These are phyloP conservation scores for Pharmacophagus antenor DNA, from an alignment of 2,888 invertebrate genomes.

Conservation along the genomic window DNA sequence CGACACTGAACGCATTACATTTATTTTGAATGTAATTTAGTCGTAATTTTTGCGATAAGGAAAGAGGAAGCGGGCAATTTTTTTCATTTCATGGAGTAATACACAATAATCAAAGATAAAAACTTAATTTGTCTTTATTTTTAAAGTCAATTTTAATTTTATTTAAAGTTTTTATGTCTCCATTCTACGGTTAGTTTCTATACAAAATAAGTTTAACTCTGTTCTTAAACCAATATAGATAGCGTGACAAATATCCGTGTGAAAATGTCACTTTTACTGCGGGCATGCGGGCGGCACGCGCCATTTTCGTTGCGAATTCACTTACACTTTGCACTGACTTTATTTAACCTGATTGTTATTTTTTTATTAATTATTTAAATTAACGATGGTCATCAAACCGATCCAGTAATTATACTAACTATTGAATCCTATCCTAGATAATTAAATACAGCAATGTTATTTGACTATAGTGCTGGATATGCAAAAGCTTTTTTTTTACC, in stretches of 20 bases:
- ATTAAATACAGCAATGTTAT: too few relatives aligned
- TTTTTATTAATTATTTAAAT: neutral
- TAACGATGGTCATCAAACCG: neutral
- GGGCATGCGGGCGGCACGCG: slow-evolving; percentile 63
- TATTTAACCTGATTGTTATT: neutral
- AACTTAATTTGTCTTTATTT: neutral
- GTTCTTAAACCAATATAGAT: slow-evolving; percentile 25
- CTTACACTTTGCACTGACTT: neutral
- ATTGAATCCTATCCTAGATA: too few relatives aligned
- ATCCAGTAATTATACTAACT: too few relatives aligned
- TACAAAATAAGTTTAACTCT: neutral
- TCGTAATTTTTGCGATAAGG: too few relatives aligned
- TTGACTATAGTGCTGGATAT: too few relatives aligned
- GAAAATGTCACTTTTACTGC: slow-evolving; percentile 29
- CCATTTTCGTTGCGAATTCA: slow-evolving; percentile 33
- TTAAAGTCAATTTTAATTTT: neutral
- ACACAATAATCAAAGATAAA: neutral
- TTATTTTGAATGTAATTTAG: too few relatives aligned
- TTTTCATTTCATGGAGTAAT: too few relatives aligned
- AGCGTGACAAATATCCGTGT: slow-evolving; percentile 31
- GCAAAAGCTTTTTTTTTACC: too few relatives aligned
- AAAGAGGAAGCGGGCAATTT: too few relatives aligned
- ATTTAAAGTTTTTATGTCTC: neutral
- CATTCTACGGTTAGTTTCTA: neutral
- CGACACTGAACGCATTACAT: too few relatives aligned